A percentile compares a stretch with the other conserved stretches of the same genome.
phyloP scores from a whole-genome alignment of 1,140 invertebrate species.

The Caerostris extrusa region DNA sequence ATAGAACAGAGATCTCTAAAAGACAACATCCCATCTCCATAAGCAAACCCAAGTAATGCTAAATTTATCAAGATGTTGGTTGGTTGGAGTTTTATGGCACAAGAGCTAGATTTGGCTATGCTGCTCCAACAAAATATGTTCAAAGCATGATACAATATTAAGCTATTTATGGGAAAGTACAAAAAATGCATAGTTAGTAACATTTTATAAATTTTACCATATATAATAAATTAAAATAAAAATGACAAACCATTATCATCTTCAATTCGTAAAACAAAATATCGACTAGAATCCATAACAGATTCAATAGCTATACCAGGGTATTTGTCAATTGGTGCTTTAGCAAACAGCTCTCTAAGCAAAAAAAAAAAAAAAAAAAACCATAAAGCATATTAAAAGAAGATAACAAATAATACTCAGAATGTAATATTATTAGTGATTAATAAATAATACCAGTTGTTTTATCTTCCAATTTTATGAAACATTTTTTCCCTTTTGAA shows the following conservation, averaged over 20 bases:
- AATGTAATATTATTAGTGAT: neutral
- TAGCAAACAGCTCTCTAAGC: conserved; percentile 94
- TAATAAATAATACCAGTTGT: conserved; percentile 84
- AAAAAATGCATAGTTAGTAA: too few species aligned
- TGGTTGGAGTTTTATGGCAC: too few species aligned
- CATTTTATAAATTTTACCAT: too few species aligned
- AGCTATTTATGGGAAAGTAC: neutral
- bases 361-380: conserved; percentile 13
- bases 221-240: neutral
- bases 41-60: too few species aligned
- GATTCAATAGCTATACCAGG: conserved; percentile 96
- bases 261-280: conserved; percentile 98
- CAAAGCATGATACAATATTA: neutral
- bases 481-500: conserved; percentile 91
- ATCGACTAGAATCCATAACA: conserved; percentile 98
- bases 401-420: neutral
- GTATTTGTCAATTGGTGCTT: conserved; percentile 98
- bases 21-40: too few species aligned
- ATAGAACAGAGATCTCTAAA: too few species aligned
- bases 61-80: too few species aligned
- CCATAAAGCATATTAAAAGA: neutral
- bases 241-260: conserved; percentile 91
- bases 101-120: too few species aligned
- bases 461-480: conserved; percentile 98
- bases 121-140: neutral